Conservation (phyloP, 2,888 invertebrate genomes). For the Copidosoma aretas region DNA sequence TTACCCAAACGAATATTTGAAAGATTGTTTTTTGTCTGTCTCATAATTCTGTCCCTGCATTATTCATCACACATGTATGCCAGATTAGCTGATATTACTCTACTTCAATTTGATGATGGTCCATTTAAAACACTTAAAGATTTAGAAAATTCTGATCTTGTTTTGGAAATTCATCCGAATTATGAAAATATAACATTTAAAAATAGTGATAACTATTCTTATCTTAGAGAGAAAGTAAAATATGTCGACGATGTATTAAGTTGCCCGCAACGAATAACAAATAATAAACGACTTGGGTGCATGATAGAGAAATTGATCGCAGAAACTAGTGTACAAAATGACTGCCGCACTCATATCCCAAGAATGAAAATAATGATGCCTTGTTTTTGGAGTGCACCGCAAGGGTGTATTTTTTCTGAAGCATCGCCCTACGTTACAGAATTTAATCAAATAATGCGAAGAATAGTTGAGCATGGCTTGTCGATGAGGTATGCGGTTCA, state of each 20-base stretch:
- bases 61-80: constrained; percentile 6
- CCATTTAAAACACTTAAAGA: constrained; percentile 9
- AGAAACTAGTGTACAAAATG: background rate
- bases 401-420: background rate
- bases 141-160: background rate
- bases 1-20: background rate
- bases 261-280: background rate
- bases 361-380: constrained; percentile 9
- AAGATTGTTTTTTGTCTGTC: background rate
- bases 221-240: background rate
- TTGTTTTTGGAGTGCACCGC: constrained; percentile 1
- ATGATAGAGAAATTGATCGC: constrained; percentile 11
- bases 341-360: background rate
- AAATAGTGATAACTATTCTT: background rate
- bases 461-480: background rate
- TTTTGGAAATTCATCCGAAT: background rate
- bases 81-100: background rate
- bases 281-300: background rate
- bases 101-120: background rate
- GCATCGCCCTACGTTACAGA: constrained; percentile 1
- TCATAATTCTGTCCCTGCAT: background rate
- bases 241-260: background rate
- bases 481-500: background rate
- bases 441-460: background rate
- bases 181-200: constrained; percentile 1